Percentiles rank a stretch among this genome's conserved stretches.
phyloP scores from a whole-genome alignment of 1,140 invertebrate species.

The Copidosoma floridanum region DNA sequence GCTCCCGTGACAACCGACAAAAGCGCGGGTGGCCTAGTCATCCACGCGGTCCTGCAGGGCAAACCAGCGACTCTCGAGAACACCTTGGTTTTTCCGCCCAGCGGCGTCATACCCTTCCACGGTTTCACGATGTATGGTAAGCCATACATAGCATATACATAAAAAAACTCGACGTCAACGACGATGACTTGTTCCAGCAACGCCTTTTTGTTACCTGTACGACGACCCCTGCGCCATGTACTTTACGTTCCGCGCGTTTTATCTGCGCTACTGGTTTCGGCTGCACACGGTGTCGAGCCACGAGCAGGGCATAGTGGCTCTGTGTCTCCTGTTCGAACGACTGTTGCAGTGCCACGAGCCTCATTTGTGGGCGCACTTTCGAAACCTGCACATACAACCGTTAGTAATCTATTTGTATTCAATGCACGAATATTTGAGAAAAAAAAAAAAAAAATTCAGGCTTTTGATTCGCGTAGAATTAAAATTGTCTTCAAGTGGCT shows the following conservation, averaged over 20 bases:
- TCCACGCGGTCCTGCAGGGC: constrained; percentile 68
- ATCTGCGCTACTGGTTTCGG: constrained; percentile 86
- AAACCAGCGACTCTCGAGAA: constrained; percentile 66
- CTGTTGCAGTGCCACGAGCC: constrained; percentile 89
- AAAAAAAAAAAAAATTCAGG: too few relatives aligned
- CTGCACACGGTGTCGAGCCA: constrained; percentile 89
- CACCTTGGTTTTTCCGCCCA: constrained; percentile 84
- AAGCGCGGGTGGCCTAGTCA: constrained; percentile 53
- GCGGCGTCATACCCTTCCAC: constrained; percentile 93
- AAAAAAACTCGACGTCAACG: background rate
- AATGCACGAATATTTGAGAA: too few relatives aligned
- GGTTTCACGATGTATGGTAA: constrained; percentile 96
- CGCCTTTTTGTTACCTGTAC: constrained; percentile 91
- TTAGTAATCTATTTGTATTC: constrained; percentile 63
- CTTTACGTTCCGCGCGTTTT: constrained; percentile 87
- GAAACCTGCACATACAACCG: constrained; percentile 85
- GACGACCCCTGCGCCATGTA: constrained; percentile 85
- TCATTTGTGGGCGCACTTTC: constrained; percentile 86
- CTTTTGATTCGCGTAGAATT: constrained; percentile 64
- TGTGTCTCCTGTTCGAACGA: constrained; percentile 84
- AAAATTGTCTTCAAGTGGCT: constrained; percentile 94
- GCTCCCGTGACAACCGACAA: constrained; percentile 62
- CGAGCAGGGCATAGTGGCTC: constrained; percentile 80
- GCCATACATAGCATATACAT: background rate
- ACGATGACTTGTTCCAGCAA: constrained; percentile 67